phyloP scores from a whole-genome alignment of 2,113 vertebrate genomes.

The Oryzias curvinotus region DNA sequence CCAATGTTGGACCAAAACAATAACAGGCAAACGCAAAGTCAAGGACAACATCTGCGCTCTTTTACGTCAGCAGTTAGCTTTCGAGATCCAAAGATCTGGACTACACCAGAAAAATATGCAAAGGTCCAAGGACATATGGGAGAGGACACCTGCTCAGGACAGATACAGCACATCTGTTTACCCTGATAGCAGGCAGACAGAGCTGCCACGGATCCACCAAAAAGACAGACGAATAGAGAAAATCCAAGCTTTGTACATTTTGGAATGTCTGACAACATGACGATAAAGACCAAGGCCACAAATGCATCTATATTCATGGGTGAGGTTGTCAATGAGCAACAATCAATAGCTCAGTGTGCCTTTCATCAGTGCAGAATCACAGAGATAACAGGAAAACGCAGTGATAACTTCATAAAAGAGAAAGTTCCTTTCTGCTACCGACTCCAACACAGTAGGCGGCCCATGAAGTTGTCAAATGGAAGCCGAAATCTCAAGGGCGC shows the following conservation, averaged over 20 bases:
- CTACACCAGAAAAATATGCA: not conserved
- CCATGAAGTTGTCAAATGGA: not conserved
- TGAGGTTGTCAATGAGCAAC: slow-evolving; percentile 15
- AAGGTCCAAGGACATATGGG: slow-evolving; percentile 28
- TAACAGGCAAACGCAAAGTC: slow-evolving; percentile 4
- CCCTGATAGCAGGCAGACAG: not conserved
- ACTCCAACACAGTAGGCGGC: not conserved
- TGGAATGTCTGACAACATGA: not conserved
- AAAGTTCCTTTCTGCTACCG: not conserved
- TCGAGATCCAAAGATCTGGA: slow-evolving; percentile 1
- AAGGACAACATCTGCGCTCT: slow-evolving; percentile 24
- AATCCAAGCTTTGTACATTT: slow-evolving; percentile 7
- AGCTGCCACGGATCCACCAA: no score
- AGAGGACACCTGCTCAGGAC: not conserved
- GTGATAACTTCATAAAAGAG: not conserved
- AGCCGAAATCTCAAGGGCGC: not conserved
- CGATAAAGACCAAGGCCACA: not conserved
- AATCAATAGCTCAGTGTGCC: not conserved
- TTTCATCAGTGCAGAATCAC: not conserved
- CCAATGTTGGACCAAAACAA: not conserved
- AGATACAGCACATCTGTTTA: not conserved
- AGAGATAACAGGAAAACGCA: not conserved
- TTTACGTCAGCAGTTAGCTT: not conserved
- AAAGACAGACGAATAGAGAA: not conserved
- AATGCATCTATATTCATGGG: slow-evolving; percentile 1